These are phyloP conservation scores for Centruroides vittatus DNA, from an alignment of 1,140 invertebrate genomes.

Conservation along the genomic window DNA sequence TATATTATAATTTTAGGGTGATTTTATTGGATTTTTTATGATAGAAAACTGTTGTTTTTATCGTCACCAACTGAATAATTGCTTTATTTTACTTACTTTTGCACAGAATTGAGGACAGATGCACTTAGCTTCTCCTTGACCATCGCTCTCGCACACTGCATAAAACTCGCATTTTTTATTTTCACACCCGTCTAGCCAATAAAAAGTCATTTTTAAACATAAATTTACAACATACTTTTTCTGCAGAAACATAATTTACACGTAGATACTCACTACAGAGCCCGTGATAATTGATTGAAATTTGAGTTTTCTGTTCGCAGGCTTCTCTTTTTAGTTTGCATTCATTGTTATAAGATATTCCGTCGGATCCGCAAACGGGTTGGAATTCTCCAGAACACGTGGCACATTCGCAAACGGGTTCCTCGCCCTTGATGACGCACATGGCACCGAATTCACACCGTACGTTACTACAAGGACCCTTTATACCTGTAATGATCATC, in stretches of 20 bases:
- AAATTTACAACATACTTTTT: not conserved
- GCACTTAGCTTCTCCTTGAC: conserved; percentile 54
- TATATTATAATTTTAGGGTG: too few relatives aligned
- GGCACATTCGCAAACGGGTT: conserved; percentile 65
- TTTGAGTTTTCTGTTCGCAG: conserved; percentile 53
- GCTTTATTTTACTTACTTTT: conserved; percentile 39
- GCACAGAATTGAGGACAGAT: conserved; percentile 62
- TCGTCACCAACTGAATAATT: too few relatives aligned
- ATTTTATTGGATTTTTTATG: too few relatives aligned
- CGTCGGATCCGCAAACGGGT: conserved; percentile 74
- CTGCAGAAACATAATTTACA: conserved; percentile 2
- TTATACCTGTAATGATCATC: conserved; percentile 4
- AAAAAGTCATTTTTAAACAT: conserved; percentile 3
- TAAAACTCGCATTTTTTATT: conserved; percentile 74
- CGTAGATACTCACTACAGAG: conserved; percentile 51
- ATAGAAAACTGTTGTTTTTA: too few relatives aligned
- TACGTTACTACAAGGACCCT: conserved; percentile 47
- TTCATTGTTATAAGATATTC: conserved; percentile 71
- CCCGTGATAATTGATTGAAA: conserved; percentile 58
- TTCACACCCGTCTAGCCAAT: conserved; percentile 65
- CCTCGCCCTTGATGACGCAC: conserved; percentile 52
- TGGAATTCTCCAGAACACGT: conserved; percentile 65
- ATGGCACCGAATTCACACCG: conserved; percentile 58
- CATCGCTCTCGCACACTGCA: conserved; percentile 61
- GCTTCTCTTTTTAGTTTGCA: conserved; percentile 66